Conservation (phyloP, 2,113 vertebrate genomes). For the Laticauda colubrina region DNA sequence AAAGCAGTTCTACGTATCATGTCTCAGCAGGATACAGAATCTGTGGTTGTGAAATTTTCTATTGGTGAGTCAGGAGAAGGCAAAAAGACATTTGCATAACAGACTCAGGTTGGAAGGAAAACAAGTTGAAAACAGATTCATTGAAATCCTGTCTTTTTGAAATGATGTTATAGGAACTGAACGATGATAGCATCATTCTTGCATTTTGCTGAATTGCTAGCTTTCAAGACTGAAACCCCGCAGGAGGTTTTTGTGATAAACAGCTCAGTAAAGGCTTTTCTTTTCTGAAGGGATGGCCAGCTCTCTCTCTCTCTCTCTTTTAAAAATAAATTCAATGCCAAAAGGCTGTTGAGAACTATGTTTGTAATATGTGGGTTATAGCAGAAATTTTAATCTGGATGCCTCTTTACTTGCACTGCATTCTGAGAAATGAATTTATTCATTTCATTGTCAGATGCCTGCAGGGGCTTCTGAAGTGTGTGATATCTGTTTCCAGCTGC, state of each 20-base stretch:
- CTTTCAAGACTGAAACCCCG: constrained; percentile 69
- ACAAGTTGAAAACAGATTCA: constrained; percentile 64
- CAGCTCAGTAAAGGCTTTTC: constrained; percentile 33
- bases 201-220: constrained; percentile 63
- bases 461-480: constrained; percentile 6
- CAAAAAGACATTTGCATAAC: constrained; percentile 57
- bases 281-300: constrained; percentile 22
- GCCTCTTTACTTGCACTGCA: neutral
- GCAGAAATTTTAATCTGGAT: neutral
- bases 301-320: constrained; percentile 15
- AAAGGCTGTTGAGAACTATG: constrained; percentile 29
- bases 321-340: constrained; percentile 45
- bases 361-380: constrained; percentile 25
- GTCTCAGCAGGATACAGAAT: constrained; percentile 75
- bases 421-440: constrained; percentile 6
- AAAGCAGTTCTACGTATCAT: constrained; percentile 71
- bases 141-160: constrained; percentile 61
- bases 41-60: constrained; percentile 75
- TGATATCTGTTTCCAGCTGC: constrained; percentile 16
- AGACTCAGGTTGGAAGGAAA: constrained; percentile 56
- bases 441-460: constrained; percentile 17
- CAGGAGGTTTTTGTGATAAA: constrained; percentile 63
- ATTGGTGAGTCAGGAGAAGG: constrained; percentile 39
- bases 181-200: constrained; percentile 40
- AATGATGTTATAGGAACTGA: constrained; percentile 43